Base-by-base conservation (phyloP, 2,888 invertebrate genomes). In the Gortyna flavago region DNA sequence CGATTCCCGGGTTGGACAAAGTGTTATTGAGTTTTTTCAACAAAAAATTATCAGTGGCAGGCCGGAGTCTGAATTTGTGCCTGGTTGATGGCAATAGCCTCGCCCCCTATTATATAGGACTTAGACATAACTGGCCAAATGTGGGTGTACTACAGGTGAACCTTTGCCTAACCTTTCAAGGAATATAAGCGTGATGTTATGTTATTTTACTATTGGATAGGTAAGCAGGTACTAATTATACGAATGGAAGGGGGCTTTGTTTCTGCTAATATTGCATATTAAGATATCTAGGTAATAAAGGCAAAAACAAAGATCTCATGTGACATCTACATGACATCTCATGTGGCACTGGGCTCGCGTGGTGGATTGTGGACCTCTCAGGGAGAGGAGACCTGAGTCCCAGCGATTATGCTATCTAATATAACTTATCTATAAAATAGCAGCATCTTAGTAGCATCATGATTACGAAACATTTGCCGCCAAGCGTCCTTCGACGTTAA, bases 381-480 rank as follows among this genome's bases (percentile, higher is more conserved):
- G n/a, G 13, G 25, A 3, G 1, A 54, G 25, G 11, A n/a, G 11
- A 11, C 54, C 54, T 9, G n/a, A n/a, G 1, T 57, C 13, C n/a
- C 54, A 57, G n/a, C 11, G 25, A 54, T 25, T 54, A 44, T 44
- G 16, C 16, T 51, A 5, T 61, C 32, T 32, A 8, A 21, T 61
- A 32, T 21, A 25, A 76, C 5, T 35, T 25, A 62, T 65, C 21
- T 32, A 44, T n/a, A 54, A 29, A 57, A 64, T 41, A 25, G 2
- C 32, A 44, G 25, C 29, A 35, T 69, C 54, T 32, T 41, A 0
- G 38, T 59, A 67, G 29, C 21, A 67, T 54, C 38, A 59, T 16
- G 21, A 51, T 70, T 62, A 79, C 35, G 13, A 79, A 69, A 59
- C 41, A 62, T 72, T 75, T 83, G 84, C 65, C 72, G 18, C 62